Evolutionary conservation across 30 jellyfish, hydroid and myxozoan genomes (phyloP), one percentile per base, ranked within the genome.

Genomic region (Cassiopea xamachana): DNA sequence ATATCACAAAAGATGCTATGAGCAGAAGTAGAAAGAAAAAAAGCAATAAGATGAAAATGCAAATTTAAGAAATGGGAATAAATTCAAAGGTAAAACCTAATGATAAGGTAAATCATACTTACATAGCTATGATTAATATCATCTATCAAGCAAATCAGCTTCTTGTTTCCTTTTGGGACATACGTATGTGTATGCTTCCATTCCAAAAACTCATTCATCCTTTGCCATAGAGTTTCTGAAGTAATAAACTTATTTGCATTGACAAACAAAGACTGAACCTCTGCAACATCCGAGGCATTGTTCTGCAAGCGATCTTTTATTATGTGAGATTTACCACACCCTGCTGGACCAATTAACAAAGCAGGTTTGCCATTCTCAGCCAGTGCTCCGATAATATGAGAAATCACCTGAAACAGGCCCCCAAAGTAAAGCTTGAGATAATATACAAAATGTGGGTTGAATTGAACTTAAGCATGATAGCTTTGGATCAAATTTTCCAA

Each of bases 131-230:
- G 92, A 76, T 87, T 86, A 46, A 93, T 45, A 60, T 93, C 96
- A 59, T 93, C 96, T 13, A 93, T 87, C 80, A 88, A 79, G 64
- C 98, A 93, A 49, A 93, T 85, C 7, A 93, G 94, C 73, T 79
- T 93, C 69, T 93, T 93, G 89, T 93, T 93, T 43, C 96, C 94
- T 13, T 85, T 88, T 9, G 98, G 98, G 60, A 85, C 95, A 69
- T 81, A 93, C 19, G 85, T 77, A 39, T 69, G 67, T 6, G 98
- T 85, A 75, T 93, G 96, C 60, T 93, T 93, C 98, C 98, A 93
- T 89, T 93, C 96, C 4, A 93, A 87, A 67, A 73, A 80, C 58
- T 87, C 92, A 75, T 93, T 87, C 88, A 93, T 73, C 64, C 96
- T 88, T 71, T 82, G 91, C 96, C 96, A 93, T 60, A 93, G 80